phyloP scores from a whole-genome alignment of 2,113 vertebrate species.

The Cyanistes caeruleus region DNA sequence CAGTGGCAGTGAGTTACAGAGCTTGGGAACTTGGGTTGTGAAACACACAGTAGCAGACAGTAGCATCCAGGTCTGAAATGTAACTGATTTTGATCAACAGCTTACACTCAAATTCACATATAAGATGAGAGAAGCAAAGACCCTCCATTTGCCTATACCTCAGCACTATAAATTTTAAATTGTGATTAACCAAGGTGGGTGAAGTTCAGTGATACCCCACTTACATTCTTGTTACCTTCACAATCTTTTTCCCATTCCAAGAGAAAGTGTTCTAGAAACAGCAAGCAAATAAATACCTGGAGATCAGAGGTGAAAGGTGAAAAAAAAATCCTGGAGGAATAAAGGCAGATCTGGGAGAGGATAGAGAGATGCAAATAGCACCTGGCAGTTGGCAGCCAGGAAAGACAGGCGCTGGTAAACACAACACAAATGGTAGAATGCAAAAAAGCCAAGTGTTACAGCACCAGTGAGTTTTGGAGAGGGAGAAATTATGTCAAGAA shows the following conservation, averaged over 20 bases:
- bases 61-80: not conserved
- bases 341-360: not conserved
- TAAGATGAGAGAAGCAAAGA: not conserved
- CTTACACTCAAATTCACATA: not conserved
- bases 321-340: not conserved
- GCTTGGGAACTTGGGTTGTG: not conserved
- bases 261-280: not conserved
- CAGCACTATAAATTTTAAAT: not conserved
- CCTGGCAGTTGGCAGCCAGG: not conserved
- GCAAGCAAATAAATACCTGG: not conserved
- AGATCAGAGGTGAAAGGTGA: not conserved
- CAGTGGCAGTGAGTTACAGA: not conserved
- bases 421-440: not conserved
- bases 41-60: not conserved
- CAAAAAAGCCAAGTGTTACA: not conserved
- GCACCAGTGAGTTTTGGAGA: fast-evolving
- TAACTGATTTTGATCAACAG: not conserved
- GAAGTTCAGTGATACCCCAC: constrained; percentile 43
- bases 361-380: not conserved
- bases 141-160: not conserved
- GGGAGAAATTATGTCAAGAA: not conserved
- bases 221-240: not conserved
- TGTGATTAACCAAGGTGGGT: not conserved
- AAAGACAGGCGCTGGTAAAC: not conserved
- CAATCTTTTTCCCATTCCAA: not conserved